A percentile compares a stretch with the other conserved stretches of the same genome.
Conservation (phyloP, 2,888 invertebrate genomes). For the Cartodere bifasciata region DNA sequence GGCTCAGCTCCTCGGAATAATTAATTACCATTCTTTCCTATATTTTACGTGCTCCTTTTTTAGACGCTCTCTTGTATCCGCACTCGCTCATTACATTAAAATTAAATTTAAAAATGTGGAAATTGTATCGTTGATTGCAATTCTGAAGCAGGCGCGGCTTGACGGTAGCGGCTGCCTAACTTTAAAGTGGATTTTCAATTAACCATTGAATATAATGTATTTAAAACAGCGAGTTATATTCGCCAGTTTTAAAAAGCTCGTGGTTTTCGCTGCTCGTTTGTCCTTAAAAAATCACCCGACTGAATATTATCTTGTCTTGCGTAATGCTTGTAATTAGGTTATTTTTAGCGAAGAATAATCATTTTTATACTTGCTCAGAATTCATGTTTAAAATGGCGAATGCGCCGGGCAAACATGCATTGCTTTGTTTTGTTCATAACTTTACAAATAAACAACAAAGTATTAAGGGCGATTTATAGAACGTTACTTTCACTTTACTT, state of each 20-base stretch:
- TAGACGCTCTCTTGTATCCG: conserved; percentile 16
- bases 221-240: conserved; percentile 23
- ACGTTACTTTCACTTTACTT: too few species aligned
- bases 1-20: conserved; percentile 43
- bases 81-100: conserved; percentile 33
- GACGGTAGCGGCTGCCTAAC: conserved; percentile 20
- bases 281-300: conserved; percentile 17
- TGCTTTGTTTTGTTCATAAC: too few species aligned
- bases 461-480: too few species aligned
- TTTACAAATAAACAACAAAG: too few species aligned
- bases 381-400: too few species aligned
- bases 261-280: conserved; percentile 11
- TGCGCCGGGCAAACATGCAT: too few species aligned
- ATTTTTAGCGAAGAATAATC: too few species aligned
- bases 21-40: conserved; percentile 47
- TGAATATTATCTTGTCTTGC: conserved; percentile 24
- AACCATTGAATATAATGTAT: conserved; percentile 34
- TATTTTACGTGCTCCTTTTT: conserved; percentile 35
- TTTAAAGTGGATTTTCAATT: conserved; percentile 38
- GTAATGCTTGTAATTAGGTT: too few species aligned
- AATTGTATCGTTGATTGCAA: conserved; percentile 39
- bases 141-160: conserved; percentile 26
- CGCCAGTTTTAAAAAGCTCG: conserved; percentile 15
- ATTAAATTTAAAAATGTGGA: conserved; percentile 39
- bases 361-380: too few species aligned